Percentiles rank a stretch among this genome's conserved stretches.
Evolutionary conservation across 2,888 invertebrate genomes (phyloP).

Genomic region (Acanthosepion esculentum): DNA sequence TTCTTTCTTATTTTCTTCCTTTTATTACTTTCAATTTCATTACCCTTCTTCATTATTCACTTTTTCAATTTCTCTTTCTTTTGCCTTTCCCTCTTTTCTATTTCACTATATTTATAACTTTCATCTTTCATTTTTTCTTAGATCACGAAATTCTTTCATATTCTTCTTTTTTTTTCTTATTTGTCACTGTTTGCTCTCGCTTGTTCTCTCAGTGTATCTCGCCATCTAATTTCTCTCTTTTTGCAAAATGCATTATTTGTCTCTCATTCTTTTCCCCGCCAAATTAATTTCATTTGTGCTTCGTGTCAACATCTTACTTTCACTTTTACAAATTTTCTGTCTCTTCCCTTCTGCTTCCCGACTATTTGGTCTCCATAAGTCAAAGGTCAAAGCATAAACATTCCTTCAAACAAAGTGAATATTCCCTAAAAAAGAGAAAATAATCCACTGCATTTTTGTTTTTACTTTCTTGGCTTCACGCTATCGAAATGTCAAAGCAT

Average conservation of each 20-base stretch:
- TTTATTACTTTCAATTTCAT: too few relatives aligned
- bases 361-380: background rate
- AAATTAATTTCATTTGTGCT: too few relatives aligned
- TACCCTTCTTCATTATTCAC: background rate
- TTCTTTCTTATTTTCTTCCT: background rate
- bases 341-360: background rate
- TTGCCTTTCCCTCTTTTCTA: background rate
- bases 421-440: background rate
- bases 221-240: too few relatives aligned
- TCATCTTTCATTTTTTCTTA: background rate
- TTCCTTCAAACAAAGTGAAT: background rate
- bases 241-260: too few relatives aligned
- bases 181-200: too few relatives aligned
- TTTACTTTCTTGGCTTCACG: background rate
- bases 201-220: too few relatives aligned
- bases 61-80: background rate
- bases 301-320: background rate
- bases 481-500: background rate
- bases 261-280: too few relatives aligned
- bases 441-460: background rate
- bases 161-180: too few relatives aligned
- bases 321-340: background rate
- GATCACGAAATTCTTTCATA: too few relatives aligned
- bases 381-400: constrained; percentile 2
- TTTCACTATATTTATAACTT: background rate